Conservation (phyloP, 2,888 invertebrate species). For the Drosophila buzzatii region DNA sequence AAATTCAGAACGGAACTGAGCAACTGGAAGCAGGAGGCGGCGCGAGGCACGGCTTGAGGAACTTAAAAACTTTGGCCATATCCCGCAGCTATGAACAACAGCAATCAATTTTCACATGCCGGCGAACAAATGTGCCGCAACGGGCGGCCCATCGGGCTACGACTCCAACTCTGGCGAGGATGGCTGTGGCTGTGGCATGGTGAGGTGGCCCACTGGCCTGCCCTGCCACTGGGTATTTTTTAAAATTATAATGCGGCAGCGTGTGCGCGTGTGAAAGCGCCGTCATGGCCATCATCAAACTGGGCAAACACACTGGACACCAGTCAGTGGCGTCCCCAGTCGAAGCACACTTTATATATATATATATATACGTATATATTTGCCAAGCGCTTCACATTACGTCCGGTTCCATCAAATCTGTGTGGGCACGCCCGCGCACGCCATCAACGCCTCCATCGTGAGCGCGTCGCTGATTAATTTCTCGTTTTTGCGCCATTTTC, state of each 20-base stretch:
- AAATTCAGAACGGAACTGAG: constrained; percentile 40
- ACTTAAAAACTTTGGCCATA: constrained; percentile 79
- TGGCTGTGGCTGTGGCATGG: neutral
- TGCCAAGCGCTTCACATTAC: constrained; percentile 73
- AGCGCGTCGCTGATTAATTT: constrained; percentile 75
- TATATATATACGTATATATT: constrained; percentile 51
- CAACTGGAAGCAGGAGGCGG: constrained; percentile 12
- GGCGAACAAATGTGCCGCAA: constrained; percentile 77
- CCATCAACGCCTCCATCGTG: constrained; percentile 26
- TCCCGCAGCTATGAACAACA: constrained; percentile 81
- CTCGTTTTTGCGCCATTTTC: constrained; percentile 83
- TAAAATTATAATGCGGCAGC: constrained; percentile 74
- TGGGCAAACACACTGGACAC: constrained; percentile 49
- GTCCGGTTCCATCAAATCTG: constrained; percentile 64
- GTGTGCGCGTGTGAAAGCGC: constrained; percentile 53
- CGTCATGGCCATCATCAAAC: constrained; percentile 61
- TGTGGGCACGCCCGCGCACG: constrained; percentile 35
- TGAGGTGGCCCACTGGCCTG: neutral
- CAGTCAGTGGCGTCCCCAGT: neutral
- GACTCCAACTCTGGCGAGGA: neutral
- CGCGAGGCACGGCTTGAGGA: constrained; percentile 61
- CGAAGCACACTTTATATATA: neutral
- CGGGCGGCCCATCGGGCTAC: constrained; percentile 38
- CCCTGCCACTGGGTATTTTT: constrained; percentile 58
- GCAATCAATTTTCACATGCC: constrained; percentile 81